These are phyloP conservation scores for Xanthorhoe designata DNA, from an alignment of 2,888 invertebrate genomes.

Conservation along the genomic window DNA sequence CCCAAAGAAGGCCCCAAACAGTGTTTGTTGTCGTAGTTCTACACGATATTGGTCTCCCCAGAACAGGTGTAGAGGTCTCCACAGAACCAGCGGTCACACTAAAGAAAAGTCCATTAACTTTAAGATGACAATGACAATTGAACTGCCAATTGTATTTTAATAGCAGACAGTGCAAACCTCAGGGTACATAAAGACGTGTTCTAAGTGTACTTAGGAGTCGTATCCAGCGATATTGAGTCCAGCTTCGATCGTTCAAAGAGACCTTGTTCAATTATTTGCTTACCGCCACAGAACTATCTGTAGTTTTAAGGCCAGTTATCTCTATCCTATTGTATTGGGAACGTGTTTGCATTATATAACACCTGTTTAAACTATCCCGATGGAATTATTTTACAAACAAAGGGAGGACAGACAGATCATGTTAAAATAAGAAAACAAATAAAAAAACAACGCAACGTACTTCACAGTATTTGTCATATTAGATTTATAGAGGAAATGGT, in stretches of 20 bases:
- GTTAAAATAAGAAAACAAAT: neutral
- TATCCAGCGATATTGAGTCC: constrained; percentile 22
- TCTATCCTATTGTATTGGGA: neutral
- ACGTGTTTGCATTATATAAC: constrained; percentile 11
- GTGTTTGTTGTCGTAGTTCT: too few species aligned
- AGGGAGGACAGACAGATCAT: neutral
- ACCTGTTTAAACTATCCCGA: constrained; percentile 7
- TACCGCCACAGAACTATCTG: constrained; percentile 25
- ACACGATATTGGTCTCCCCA: too few species aligned
- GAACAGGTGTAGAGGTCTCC: too few species aligned
- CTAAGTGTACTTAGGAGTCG: constrained; percentile 18
- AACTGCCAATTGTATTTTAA: constrained; percentile 11
- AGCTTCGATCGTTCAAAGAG: constrained; percentile 19
- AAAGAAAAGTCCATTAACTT: too few species aligned
- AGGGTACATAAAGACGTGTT: constrained; percentile 11
- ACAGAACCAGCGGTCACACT: too few species aligned
- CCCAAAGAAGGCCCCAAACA: too few species aligned
- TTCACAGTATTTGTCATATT: too few species aligned
- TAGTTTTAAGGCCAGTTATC: constrained; percentile 24
- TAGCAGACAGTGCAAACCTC: constrained; percentile 14
- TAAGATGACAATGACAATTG: neutral
- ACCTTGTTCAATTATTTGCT: constrained; percentile 32
- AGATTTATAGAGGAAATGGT: too few species aligned
- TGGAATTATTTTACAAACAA: neutral
- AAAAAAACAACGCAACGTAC: neutral